Evolutionary conservation across 2,797 vertebrate genomes (phyloP).

Genomic region (Enteromius mattozi): DNA sequence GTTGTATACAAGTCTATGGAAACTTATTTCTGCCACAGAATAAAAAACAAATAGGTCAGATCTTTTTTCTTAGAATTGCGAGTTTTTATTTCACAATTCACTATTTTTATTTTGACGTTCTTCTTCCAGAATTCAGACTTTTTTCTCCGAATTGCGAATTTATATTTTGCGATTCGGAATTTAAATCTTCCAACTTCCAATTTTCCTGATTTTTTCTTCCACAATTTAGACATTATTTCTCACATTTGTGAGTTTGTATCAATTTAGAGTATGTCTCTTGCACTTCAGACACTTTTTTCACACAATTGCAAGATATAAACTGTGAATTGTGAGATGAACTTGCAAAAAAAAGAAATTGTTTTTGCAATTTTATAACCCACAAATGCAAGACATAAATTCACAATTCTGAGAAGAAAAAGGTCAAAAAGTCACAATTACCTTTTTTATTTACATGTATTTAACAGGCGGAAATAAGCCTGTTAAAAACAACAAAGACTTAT

Average conservation of each 20-base stretch:
- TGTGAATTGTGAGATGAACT: not conserved
- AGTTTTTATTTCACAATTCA: not conserved
- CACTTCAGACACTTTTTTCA: not conserved
- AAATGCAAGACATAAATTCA: not conserved
- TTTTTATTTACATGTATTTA: not conserved
- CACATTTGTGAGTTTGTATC: not conserved
- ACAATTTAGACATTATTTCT: not conserved
- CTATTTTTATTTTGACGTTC: not conserved
- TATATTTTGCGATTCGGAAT: not conserved
- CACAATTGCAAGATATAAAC: not conserved
- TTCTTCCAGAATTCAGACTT: not conserved
- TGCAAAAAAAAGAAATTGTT: not conserved
- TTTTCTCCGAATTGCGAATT: not conserved
- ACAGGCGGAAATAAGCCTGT: not conserved
- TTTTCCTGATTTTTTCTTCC: not conserved
- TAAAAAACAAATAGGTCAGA: not conserved
- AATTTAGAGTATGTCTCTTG: not conserved
- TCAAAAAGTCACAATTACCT: not conserved
- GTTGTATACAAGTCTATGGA: slow-evolving; percentile 40
- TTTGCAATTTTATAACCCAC: too few species aligned
- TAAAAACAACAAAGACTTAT: not conserved
- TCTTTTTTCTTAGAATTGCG: not conserved
- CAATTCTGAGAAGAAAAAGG: not conserved
- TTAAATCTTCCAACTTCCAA: not conserved
- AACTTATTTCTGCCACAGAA: not conserved